These are phyloP conservation scores for Boleophthalmus pectinirostris DNA, from an alignment of 2,113 vertebrate genomes.

Conservation along the genomic window DNA sequence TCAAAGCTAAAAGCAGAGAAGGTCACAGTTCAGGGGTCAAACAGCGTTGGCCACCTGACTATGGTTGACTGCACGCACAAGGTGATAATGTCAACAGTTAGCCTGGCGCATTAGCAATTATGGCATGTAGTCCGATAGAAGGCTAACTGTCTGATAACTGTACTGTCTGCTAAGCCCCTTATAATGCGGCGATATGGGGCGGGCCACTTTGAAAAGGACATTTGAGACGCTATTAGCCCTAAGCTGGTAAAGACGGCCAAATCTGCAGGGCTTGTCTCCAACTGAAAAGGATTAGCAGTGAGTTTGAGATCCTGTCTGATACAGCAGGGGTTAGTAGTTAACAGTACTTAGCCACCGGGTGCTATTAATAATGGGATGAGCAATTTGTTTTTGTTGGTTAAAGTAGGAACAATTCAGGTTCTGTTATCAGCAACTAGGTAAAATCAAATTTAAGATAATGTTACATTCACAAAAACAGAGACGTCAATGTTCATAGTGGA, in stretches of 20 bases:
- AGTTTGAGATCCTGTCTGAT: conserved; percentile 64
- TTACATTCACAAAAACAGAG: background rate
- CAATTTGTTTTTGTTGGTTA: conserved; percentile 12
- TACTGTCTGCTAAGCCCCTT: conserved; percentile 56
- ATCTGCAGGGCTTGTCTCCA: conserved; percentile 63
- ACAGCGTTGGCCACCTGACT: conserved; percentile 34
- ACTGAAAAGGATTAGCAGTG: conserved; percentile 68
- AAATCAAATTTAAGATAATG: conserved; percentile 6
- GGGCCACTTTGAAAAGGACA: conserved; percentile 58
- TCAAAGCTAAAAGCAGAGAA: conserved; percentile 6
- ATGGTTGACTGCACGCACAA: conserved; percentile 27
- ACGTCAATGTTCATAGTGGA: no score
- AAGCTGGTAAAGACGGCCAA: conserved; percentile 65
- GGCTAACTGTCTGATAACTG: conserved; percentile 57
- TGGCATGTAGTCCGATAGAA: conserved; percentile 50
- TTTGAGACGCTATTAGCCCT: conserved; percentile 66
- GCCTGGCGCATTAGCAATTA: conserved; percentile 49
- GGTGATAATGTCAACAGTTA: conserved; percentile 46
- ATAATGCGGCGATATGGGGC: conserved; percentile 53
- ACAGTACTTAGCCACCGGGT: conserved; percentile 43
- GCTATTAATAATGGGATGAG: conserved; percentile 38
- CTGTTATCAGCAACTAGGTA: conserved; percentile 7
- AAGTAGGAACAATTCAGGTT: conserved; percentile 31
- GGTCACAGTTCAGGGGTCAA: conserved; percentile 35
- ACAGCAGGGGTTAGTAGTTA: conserved; percentile 44